Percentiles rank a stretch among this genome's conserved stretches.
These are phyloP conservation scores for Bibio marci DNA, from an alignment of 2,888 invertebrate species.

Conservation along the genomic window DNA sequence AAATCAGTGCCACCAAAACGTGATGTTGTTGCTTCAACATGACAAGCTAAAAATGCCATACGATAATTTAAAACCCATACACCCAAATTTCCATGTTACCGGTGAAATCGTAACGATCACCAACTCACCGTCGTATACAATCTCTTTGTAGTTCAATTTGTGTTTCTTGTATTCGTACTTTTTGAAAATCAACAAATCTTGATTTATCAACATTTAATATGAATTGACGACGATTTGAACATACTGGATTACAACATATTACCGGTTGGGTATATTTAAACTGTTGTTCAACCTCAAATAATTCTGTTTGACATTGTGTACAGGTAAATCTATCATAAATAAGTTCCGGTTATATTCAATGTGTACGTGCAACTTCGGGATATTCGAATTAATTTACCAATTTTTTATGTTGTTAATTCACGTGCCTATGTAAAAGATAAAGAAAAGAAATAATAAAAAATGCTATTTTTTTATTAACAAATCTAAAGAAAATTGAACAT, in stretches of 20 bases:
- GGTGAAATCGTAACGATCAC: conserved; percentile 77
- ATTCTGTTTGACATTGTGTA: conserved; percentile 85
- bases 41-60: conserved; percentile 88
- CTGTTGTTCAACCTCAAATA: conserved; percentile 92
- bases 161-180: conserved; percentile 92
- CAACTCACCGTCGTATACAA: conserved; percentile 86
- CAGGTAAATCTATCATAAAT: conserved; percentile 83
- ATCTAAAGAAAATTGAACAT: not conserved
- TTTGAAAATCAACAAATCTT: conserved; percentile 94
- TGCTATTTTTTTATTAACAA: not conserved
- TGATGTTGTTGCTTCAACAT: conserved; percentile 71
- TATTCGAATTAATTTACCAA: conserved; percentile 85
- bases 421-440: conserved; percentile 33
- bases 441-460: too few species aligned
- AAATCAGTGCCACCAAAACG: conserved; percentile 76
- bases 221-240: conserved; percentile 80
- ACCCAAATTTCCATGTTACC: conserved; percentile 66
- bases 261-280: conserved; percentile 95
- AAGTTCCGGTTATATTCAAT: conserved; percentile 98
- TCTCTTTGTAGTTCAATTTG: conserved; percentile 94
- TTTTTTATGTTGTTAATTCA: conserved; percentile 81
- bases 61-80: conserved; percentile 68
- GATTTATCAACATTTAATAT: conserved; percentile 86
- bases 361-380: conserved; percentile 94
- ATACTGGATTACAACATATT: conserved; percentile 92